These are phyloP conservation scores for Hippocampus comes DNA, from an alignment of 2,113 vertebrate genomes.

Conservation along the genomic window DNA sequence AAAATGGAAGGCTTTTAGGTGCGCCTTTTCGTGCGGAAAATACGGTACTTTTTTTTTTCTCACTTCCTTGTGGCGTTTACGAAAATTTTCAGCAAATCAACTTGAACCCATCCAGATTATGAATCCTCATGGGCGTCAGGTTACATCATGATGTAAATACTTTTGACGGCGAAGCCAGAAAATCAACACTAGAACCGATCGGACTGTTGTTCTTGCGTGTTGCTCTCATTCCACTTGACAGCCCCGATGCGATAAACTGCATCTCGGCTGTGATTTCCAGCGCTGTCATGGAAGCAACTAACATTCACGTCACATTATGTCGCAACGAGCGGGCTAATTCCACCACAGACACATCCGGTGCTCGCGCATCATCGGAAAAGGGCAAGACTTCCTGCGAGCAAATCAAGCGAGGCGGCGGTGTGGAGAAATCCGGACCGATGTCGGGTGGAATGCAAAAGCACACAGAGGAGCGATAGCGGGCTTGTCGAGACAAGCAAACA, in stretches of 20 bases:
- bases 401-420: conserved; percentile 35
- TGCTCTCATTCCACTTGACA: neutral
- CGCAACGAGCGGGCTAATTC: conserved; percentile 7
- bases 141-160: neutral
- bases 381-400: conserved; percentile 23
- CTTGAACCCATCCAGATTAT: neutral
- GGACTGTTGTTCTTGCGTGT: neutral
- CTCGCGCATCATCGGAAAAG: conserved; percentile 11
- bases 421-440: conserved; percentile 55
- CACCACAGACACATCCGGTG: neutral
- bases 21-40: too few relatives aligned
- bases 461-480: conserved; percentile 38
- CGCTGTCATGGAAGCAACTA: conserved; percentile 5
- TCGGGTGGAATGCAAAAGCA: conserved; percentile 52
- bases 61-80: neutral
- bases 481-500: conserved; percentile 57
- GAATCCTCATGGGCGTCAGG: neutral
- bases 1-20: too few relatives aligned
- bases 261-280: neutral
- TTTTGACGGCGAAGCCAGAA: neutral
- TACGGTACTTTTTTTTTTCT: too few relatives aligned
- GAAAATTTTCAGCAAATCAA: neutral
- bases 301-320: neutral
- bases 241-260: conserved; percentile 1
- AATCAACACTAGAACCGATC: neutral